Percentiles rank a stretch among this genome's conserved stretches.
These are phyloP conservation scores for Aphidius gifuensis DNA, from an alignment of 1,140 invertebrate genomes.

Conservation along the genomic window DNA sequence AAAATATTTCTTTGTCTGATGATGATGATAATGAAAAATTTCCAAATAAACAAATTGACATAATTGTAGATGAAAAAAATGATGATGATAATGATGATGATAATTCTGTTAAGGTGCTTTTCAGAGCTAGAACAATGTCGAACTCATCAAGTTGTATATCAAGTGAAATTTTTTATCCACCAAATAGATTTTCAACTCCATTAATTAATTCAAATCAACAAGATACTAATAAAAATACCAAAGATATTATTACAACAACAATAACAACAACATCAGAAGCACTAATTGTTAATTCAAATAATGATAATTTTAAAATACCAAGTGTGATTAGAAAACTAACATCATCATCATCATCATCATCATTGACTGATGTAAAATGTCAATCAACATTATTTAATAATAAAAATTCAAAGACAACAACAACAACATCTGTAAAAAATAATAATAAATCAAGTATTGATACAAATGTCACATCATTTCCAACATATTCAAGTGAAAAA, in stretches of 20 bases:
- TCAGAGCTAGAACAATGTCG: constrained; percentile 9
- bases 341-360: too few relatives aligned
- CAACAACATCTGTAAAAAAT: background rate
- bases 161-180: constrained; percentile 1
- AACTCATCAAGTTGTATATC: constrained; percentile 10
- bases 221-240: background rate
- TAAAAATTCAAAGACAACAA: background rate
- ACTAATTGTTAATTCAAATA: too few relatives aligned
- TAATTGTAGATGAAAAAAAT: background rate
- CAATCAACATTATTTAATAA: background rate
- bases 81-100: background rate
- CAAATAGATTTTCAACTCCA: constrained; percentile 24
- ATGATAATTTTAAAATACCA: too few relatives aligned
- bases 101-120: constrained; percentile 7
- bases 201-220: constrained; percentile 16
- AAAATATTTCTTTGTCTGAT: background rate
- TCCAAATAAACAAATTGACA: background rate
- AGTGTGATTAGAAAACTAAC: too few relatives aligned
- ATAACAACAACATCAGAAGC: too few relatives aligned
- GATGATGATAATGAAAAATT: background rate
- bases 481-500: constrained; percentile 9
- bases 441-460: background rate
- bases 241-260: background rate
- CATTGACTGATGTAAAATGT: background rate
- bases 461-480: constrained; percentile 4